phyloP scores from a whole-genome alignment of 2,888 invertebrate species.

The Heliothis peltigera region DNA sequence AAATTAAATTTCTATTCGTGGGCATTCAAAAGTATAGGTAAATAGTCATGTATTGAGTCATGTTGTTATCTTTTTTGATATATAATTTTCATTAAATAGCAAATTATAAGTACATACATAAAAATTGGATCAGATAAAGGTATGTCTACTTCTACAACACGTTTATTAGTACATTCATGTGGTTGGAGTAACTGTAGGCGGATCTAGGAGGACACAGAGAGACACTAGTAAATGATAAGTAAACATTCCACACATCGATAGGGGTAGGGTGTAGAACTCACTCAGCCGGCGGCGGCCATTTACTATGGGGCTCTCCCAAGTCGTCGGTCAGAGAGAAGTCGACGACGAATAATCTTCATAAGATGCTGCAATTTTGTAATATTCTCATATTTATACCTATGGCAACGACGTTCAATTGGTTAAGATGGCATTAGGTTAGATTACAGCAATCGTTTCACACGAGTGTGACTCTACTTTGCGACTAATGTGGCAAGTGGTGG shows the following conservation, averaged over 20 bases:
- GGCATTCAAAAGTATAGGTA: not conserved
- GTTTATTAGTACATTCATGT: conserved; percentile 73
- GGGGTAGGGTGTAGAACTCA: conserved; percentile 85
- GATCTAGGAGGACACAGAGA: conserved; percentile 66
- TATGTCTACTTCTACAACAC: conserved; percentile 74
- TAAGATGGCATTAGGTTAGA: conserved; percentile 73
- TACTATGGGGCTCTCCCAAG: conserved; percentile 86
- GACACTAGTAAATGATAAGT: conserved; percentile 74
- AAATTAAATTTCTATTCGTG: too few relatives aligned
- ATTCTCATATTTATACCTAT: conserved; percentile 89
- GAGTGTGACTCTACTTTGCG: conserved; percentile 27
- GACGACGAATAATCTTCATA: conserved; percentile 93
- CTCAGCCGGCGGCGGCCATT: conserved; percentile 85
- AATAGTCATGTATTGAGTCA: not conserved
- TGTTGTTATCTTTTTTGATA: not conserved
- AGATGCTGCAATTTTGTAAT: conserved; percentile 92
- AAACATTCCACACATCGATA: conserved; percentile 88
- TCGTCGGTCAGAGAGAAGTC: conserved; percentile 91
- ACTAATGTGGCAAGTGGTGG: conserved; percentile 17
- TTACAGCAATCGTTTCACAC: conserved; percentile 41
- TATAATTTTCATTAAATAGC: conserved; percentile 24
- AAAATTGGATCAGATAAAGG: conserved; percentile 52
- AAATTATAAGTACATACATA: conserved; percentile 35
- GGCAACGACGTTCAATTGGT: conserved; percentile 86
- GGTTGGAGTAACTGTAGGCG: conserved; percentile 68